Evolutionary conservation across 1,140 invertebrate genomes (phyloP).

Genomic region (Bombus consobrinus): DNA sequence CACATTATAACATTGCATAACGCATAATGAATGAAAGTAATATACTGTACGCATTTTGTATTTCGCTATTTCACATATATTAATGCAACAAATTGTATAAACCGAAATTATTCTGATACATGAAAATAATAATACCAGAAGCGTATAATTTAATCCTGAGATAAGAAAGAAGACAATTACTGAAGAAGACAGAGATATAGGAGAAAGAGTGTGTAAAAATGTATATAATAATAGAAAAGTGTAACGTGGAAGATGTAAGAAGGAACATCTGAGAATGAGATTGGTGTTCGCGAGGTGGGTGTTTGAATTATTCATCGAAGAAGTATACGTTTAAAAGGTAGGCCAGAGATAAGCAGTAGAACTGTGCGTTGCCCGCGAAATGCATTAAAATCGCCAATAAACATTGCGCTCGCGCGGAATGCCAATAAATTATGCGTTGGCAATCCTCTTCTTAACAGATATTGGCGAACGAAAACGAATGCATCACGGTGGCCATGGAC

Average conservation of each 20-base stretch:
- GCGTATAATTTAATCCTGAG: no score
- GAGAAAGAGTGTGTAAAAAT: not conserved
- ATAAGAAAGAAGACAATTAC: not conserved
- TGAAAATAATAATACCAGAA: no score
- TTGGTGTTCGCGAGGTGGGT: not conserved
- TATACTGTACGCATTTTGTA: no score
- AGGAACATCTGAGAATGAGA: constrained; percentile 26
- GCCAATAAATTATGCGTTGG: constrained; percentile 67
- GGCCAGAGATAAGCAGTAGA: constrained; percentile 59
- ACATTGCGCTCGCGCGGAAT: constrained; percentile 59
- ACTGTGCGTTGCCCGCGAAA: constrained; percentile 37
- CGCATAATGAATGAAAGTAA: no score
- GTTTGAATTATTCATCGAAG: constrained; percentile 63
- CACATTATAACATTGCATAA: no score
- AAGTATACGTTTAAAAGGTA: constrained; percentile 56
- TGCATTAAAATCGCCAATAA: constrained; percentile 67
- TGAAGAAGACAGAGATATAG: not conserved
- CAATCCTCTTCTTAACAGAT: constrained; percentile 52
- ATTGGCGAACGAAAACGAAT: constrained; percentile 56
- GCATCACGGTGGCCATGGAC: constrained; percentile 1
- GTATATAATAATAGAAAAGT: not conserved
- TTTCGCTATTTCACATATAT: no score
- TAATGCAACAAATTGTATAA: no score
- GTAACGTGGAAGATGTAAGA: not conserved
- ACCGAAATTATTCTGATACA: no score